Conservation (phyloP, 2,113 vertebrate genomes). For the Trematomus loennbergii region DNA sequence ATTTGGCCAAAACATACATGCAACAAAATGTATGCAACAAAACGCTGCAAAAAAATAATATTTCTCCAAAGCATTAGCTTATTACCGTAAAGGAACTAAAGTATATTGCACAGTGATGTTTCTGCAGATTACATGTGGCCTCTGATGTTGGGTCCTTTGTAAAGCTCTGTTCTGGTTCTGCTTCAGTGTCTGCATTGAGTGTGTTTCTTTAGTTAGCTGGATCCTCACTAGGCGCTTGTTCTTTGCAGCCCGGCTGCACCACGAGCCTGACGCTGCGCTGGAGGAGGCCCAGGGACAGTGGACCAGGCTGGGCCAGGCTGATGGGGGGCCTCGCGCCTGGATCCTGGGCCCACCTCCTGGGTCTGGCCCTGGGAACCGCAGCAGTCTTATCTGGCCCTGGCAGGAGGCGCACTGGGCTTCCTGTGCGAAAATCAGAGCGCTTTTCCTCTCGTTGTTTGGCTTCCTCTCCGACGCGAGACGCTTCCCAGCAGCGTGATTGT, state of each 20-base stretch:
- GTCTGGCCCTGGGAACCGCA: constrained; percentile 94
- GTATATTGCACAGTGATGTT: not conserved
- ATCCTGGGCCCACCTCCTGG: constrained; percentile 86
- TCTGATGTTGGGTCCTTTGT: constrained; percentile 40
- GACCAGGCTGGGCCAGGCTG: constrained; percentile 87
- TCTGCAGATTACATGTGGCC: constrained; percentile 58
- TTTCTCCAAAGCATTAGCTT: not conserved
- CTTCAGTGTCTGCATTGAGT: constrained; percentile 54
- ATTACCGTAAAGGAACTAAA: not conserved
- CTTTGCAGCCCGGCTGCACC: constrained; percentile 81
- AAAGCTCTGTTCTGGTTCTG: constrained; percentile 76
- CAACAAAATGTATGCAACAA: not conserved
- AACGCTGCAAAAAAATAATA: not conserved
- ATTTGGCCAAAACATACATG: not conserved
- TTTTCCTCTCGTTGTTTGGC: constrained; percentile 99
- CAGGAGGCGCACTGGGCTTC: constrained; percentile 98
- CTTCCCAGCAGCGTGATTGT: constrained; percentile 99
- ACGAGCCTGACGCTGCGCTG: constrained; percentile 82
- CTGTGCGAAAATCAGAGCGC: constrained; percentile 99
- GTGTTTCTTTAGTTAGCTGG: constrained; percentile 73
- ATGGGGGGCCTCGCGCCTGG: constrained; percentile 84
- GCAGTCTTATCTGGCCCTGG: constrained; percentile 97
- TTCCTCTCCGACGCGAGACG: constrained; percentile 97
- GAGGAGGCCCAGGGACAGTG: constrained; percentile 87
- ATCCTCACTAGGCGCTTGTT: constrained; percentile 85